Conservation (phyloP, 2,797 vertebrate species). For the Psittacula derbiana region DNA sequence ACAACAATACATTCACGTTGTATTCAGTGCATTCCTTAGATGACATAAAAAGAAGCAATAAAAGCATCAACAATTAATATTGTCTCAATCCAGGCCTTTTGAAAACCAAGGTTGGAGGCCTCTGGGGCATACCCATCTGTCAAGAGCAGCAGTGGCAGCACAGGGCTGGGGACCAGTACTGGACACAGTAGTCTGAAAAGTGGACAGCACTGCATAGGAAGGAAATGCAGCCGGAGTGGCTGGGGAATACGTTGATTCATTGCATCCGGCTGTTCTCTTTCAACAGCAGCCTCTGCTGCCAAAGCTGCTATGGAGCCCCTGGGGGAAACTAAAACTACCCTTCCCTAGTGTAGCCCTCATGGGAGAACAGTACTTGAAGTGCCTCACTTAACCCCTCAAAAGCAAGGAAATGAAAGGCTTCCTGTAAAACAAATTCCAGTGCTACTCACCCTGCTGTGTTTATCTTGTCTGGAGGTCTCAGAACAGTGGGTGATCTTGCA, state of each 20-base stretch:
- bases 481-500: constrained; percentile 63
- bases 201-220: constrained; percentile 7
- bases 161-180: background rate
- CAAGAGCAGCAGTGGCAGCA: background rate
- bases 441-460: constrained; percentile 60
- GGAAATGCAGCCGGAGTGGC: background rate
- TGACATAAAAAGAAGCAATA: background rate
- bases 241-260: constrained; percentile 56
- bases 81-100: background rate
- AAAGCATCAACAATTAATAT: background rate
- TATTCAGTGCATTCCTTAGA: background rate
- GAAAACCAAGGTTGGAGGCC: background rate
- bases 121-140: background rate
- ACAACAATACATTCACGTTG: background rate
- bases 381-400: constrained; percentile 73
- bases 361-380: constrained; percentile 61
- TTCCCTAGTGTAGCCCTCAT: constrained; percentile 16
- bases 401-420: constrained; percentile 73
- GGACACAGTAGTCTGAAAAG: background rate
- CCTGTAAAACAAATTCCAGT: constrained; percentile 73
- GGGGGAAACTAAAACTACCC: constrained; percentile 29
- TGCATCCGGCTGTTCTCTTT: constrained; percentile 47
- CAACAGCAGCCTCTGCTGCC: constrained; percentile 52
- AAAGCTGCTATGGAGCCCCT: constrained; percentile 14
- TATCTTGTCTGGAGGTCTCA: constrained; percentile 60